Base-by-base conservation (phyloP, 2,888 invertebrate genomes). In the Chloroclysta siterata region DNA sequence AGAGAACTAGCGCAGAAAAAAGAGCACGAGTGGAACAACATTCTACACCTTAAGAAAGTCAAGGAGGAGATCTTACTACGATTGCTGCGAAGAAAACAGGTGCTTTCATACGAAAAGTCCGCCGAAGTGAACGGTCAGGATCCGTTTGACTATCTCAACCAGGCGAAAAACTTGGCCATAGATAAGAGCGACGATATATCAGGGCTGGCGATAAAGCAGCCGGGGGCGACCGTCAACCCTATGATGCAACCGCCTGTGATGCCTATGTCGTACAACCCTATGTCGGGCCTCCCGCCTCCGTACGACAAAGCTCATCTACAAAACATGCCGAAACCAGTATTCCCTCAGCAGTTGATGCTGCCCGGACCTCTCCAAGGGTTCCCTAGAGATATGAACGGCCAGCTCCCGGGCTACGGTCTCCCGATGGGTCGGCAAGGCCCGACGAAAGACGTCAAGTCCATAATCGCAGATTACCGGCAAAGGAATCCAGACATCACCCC, bases 1-100 rank as follows among this genome's bases (percentile, higher is more conserved):
- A 94, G 96, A 69, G 96, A 96, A 74, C 88, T 97, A 55, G 95
- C 97, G 0, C 94, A 95, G 75, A 95, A 96, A 77, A 97, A 97
- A 82, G 98, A 98, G 88, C 94, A 95, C 74, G 97, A 98, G 84
- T 97, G 97, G 96, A 97, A 97, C 82, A 96, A 96, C 65, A 95
- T 98, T 58, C 84, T 97, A 13, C 96, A 97, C 77, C 89, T 97
- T 71, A 96, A 96, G 81, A 97, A 97, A 82, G 94, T 97, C 4
- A 97, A 98, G 88, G 97, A 97, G 79, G 97, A 97, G 79, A 94
- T 97, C 22, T 89, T 96, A 54, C 88, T 96, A 7, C 92, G 97
- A 70, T 87, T 97, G 41, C 93, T 96, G 63, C 93, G 97, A 65
- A 94, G 95, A 73, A 95, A 95, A 75, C 95, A 96, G 74, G 93